Evolutionary conservation across 2,797 vertebrate genomes (phyloP).

Genomic region (Anas acuta): DNA sequence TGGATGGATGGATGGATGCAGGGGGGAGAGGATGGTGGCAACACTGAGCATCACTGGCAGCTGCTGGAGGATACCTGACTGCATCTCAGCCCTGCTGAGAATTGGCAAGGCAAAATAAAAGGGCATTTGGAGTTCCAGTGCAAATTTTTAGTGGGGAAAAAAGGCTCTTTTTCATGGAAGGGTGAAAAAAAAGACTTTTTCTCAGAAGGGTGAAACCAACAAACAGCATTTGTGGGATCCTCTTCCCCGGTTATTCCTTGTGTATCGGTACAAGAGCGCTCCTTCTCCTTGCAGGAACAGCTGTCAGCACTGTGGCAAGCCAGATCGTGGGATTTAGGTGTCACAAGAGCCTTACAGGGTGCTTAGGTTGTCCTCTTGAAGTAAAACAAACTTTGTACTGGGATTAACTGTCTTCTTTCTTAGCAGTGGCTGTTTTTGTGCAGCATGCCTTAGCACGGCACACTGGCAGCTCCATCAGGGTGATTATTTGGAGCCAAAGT

Average conservation of each 20-base stretch:
- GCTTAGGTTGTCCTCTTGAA: conserved; percentile 13
- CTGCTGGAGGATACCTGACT: background rate
- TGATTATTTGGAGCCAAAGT: conserved; percentile 13
- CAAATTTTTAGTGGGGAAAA: background rate
- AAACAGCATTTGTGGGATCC: background rate
- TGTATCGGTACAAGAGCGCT: background rate
- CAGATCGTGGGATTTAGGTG: conserved; percentile 7
- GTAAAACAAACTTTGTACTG: conserved; percentile 62
- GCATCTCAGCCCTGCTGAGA: background rate
- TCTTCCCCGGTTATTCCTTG: background rate
- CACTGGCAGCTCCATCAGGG: background rate
- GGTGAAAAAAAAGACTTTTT: background rate
- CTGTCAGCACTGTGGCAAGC: background rate
- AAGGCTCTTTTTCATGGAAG: too few species aligned
- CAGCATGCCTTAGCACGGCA: background rate
- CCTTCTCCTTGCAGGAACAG: background rate
- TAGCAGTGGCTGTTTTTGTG: background rate
- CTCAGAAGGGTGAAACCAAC: background rate
- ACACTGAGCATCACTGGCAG: background rate
- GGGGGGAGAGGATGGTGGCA: background rate
- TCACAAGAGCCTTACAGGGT: background rate
- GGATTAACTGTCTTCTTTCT: conserved; percentile 52
- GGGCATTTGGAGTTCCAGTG: background rate
- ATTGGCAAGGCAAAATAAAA: background rate
- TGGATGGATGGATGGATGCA: background rate